Conservation (phyloP, 2,113 vertebrate genomes). For the Siphamia tubifer region DNA sequence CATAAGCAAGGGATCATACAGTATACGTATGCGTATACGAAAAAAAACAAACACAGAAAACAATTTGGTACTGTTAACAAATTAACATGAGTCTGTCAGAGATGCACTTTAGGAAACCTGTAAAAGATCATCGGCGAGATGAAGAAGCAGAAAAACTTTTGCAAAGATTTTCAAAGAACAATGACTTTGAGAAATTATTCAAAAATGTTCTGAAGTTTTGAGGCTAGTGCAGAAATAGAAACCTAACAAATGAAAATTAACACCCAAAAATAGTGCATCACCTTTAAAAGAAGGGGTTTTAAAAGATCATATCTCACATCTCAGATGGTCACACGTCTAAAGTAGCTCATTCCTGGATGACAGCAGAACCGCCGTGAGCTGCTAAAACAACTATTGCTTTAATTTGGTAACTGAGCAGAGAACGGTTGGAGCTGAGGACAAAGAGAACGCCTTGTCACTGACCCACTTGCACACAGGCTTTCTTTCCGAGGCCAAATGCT, state of each 20-base stretch:
- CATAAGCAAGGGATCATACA: slow-evolving; percentile 33
- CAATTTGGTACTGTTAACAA: slow-evolving; percentile 18
- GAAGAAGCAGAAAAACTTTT: slow-evolving; percentile 3
- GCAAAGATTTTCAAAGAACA: slow-evolving; percentile 3
- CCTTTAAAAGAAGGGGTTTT: slow-evolving; percentile 8
- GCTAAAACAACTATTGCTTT: slow-evolving; percentile 73
- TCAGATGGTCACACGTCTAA: slow-evolving; percentile 10
- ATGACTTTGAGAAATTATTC: not conserved
- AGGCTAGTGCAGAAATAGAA: slow-evolving; percentile 17
- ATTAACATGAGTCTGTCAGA: slow-evolving; percentile 33
- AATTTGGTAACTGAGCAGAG: slow-evolving; percentile 57
- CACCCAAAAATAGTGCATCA: slow-evolving; percentile 40
- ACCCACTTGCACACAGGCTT: not conserved
- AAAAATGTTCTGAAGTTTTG: slow-evolving; percentile 32
- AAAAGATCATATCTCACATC: slow-evolving; percentile 7
- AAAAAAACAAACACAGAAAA: slow-evolving; percentile 16
- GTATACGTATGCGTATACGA: slow-evolving; percentile 29
- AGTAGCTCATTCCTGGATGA: slow-evolving; percentile 3
- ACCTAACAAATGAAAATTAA: not conserved
- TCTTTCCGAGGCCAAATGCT: not conserved
- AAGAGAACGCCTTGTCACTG: not conserved
- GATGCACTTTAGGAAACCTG: slow-evolving; percentile 39
- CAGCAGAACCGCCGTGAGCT: slow-evolving; percentile 8
- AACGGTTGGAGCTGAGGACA: slow-evolving; percentile 8
- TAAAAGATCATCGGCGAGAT: slow-evolving; percentile 27